Base-by-base conservation (phyloP, 2,113 vertebrate genomes). In the Neogale vison region DNA sequence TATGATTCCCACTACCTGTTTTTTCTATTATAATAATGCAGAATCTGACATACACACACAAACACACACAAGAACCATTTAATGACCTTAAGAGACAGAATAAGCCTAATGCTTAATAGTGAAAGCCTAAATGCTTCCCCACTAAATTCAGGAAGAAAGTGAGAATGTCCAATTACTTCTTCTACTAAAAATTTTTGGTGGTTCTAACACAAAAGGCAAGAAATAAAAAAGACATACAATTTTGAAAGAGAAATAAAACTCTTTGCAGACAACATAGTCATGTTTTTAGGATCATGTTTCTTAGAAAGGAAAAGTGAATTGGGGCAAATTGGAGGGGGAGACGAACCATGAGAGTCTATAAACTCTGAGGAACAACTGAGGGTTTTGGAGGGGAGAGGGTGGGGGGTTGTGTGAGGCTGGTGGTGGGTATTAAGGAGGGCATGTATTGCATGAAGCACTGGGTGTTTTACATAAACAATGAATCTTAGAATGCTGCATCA, bases 21-120 rank as follows among this genome's bases (percentile, higher is more conserved):
- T 98, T 98, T 98, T 98, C 97, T 98, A 95, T 98, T 98, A 97
- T 97, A 99, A 98, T 99, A 99, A 99, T 99, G 96, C 97, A 97
- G 97, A 98, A 97, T 98, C 98, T 98, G 98, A 97, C 97, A 96
- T 94, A 98, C 6, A 47, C 13, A 26, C 57, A 90, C n/a, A n/a
- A n/a, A n/a, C 39, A 90, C 39, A n/a, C 13, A n/a, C 50, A 50
- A 39, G 59, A 52, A 77, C 45, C 63, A 4, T 93, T 57, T 13
- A 55, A 65, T 69, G 14, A 87, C 3, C 21, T 87, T 45, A 55
- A 79, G 72, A 67, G 20, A 61, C 29, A 69, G 36, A 79, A 77
- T 57, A 77, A 87, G 34, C 63, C 61, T 69, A 57, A 93, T 7
- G 34, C 29, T 45, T 79, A 65, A 45, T 10, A 34, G 20, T 61